These are phyloP conservation scores for Stenodera caucasica DNA, from an alignment of 2,888 invertebrate species.

Conservation along the genomic window DNA sequence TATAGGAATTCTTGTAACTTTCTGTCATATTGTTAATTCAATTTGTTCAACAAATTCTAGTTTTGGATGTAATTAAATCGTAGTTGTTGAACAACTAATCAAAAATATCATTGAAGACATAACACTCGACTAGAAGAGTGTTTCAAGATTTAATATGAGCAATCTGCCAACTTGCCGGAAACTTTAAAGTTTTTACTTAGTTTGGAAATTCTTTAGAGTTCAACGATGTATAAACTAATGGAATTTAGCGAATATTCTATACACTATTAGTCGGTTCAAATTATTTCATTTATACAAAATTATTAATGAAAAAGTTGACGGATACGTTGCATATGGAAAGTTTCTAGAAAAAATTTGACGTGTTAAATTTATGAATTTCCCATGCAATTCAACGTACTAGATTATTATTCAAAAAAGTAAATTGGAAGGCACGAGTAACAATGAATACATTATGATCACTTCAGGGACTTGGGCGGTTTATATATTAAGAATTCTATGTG, in stretches of 20 bases:
- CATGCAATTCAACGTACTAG: conserved; percentile 34
- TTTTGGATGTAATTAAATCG: too few species aligned
- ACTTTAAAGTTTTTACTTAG: conserved; percentile 19
- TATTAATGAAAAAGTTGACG: conserved; percentile 11
- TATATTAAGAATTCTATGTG: conserved; percentile 8
- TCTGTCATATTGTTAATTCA: too few species aligned
- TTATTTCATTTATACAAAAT: conserved; percentile 10
- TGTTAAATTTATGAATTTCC: conserved; percentile 36
- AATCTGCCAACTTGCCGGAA: conserved; percentile 13
- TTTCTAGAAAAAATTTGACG: conserved; percentile 20
- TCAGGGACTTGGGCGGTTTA: conserved; percentile 16
- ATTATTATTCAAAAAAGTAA: conserved; percentile 31
- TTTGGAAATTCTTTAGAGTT: conserved; percentile 7
- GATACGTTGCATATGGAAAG: conserved; percentile 17
- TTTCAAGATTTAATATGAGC: conserved; percentile 24
- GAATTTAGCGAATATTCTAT: background rate
- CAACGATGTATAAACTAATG: conserved; percentile 8
- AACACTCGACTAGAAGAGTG: background rate
- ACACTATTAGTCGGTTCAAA: background rate
- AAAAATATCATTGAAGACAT: too few species aligned
- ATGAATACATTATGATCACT: conserved; percentile 34
- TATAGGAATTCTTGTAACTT: too few species aligned
- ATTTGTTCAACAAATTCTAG: too few species aligned
- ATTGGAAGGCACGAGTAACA: conserved; percentile 28
- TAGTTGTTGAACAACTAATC: too few species aligned